Percentiles rank a stretch among this genome's conserved stretches.
Evolutionary conservation across 2,888 invertebrate species (phyloP).

Genomic region (Diarsia rubi): DNA sequence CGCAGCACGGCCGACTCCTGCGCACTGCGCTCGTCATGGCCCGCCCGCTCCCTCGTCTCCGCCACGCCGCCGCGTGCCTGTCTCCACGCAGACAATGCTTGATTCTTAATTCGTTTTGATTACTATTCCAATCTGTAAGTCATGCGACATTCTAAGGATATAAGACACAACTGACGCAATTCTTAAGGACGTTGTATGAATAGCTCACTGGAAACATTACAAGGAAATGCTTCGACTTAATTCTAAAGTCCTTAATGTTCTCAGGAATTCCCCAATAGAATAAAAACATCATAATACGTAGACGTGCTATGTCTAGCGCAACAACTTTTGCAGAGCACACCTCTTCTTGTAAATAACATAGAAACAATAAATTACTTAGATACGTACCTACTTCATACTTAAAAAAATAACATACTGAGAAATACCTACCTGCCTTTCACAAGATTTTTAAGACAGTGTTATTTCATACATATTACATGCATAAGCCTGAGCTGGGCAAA

Average conservation of each 20-base stretch:
- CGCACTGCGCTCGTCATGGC: slow-evolving; percentile 34
- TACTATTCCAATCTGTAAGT: slow-evolving; percentile 73
- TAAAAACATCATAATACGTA: slow-evolving; percentile 10
- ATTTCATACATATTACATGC: too few relatives aligned
- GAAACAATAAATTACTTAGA: neutral
- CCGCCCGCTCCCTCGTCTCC: slow-evolving; percentile 1
- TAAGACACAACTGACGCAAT: slow-evolving; percentile 71
- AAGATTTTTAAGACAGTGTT: neutral
- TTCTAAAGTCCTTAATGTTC: slow-evolving; percentile 19
- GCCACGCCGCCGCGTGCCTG: slow-evolving; percentile 28
- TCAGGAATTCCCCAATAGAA: slow-evolving; percentile 49
- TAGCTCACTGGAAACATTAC: slow-evolving; percentile 47
- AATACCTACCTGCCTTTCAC: neutral
- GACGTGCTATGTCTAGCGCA: neutral
- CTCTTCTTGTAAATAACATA: slow-evolving; percentile 1
- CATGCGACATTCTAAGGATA: slow-evolving; percentile 71
- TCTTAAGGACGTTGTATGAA: slow-evolving; percentile 65
- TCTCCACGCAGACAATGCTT: slow-evolving; percentile 34
- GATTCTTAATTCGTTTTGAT: slow-evolving; percentile 69
- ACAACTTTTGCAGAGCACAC: neutral
- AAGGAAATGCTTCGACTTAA: slow-evolving; percentile 56
- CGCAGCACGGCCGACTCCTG: slow-evolving; percentile 62
- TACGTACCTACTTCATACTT: neutral
- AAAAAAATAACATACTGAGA: neutral
- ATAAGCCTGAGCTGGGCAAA: too few relatives aligned